phyloP scores from a whole-genome alignment of 2,888 invertebrate genomes.

The Temnothorax unifasciatus region DNA sequence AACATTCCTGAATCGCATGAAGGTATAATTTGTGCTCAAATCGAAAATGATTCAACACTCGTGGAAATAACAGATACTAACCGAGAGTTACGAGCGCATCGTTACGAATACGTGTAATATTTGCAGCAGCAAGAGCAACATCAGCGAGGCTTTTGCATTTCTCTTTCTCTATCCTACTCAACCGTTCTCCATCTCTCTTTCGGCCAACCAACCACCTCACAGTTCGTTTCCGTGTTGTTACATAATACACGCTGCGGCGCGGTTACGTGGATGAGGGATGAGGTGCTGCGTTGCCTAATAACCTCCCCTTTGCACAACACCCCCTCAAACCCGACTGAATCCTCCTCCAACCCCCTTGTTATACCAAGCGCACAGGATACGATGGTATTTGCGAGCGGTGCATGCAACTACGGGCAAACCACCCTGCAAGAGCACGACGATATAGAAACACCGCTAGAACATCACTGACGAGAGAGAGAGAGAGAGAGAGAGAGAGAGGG shows the following conservation, averaged over 20 bases:
- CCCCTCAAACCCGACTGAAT: slow-evolving; percentile 71
- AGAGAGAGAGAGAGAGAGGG: slow-evolving; percentile 8
- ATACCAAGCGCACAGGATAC: slow-evolving; percentile 52
- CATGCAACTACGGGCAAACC: slow-evolving; percentile 61
- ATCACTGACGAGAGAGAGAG: slow-evolving; percentile 38
- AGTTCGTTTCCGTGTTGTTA: slow-evolving; percentile 86
- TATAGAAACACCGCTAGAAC: slow-evolving; percentile 54
- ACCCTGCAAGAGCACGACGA: slow-evolving; percentile 55
- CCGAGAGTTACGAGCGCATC: slow-evolving; percentile 74
- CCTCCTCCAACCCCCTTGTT: slow-evolving; percentile 66
- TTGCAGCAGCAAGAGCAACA: slow-evolving; percentile 66
- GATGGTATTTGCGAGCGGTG: slow-evolving; percentile 58
- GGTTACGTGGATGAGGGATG: slow-evolving; percentile 85
- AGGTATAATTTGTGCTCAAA: slow-evolving; percentile 41
- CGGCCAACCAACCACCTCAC: slow-evolving; percentile 76
- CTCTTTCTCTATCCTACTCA: slow-evolving; percentile 55
- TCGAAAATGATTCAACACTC: slow-evolving; percentile 57
- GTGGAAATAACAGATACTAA: slow-evolving; percentile 56
- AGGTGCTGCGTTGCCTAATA: slow-evolving; percentile 86
- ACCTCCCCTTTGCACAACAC: slow-evolving; percentile 81
- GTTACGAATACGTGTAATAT: slow-evolving; percentile 77
- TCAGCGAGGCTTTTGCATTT: slow-evolving; percentile 57
- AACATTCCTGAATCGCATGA: neutral
- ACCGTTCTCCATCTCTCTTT: slow-evolving; percentile 54
- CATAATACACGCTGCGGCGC: slow-evolving; percentile 86